A percentile compares a stretch with the other conserved stretches of the same genome.
Evolutionary conservation across 2,113 vertebrate genomes (phyloP).

Genomic region (Dinomys branickii): DNA sequence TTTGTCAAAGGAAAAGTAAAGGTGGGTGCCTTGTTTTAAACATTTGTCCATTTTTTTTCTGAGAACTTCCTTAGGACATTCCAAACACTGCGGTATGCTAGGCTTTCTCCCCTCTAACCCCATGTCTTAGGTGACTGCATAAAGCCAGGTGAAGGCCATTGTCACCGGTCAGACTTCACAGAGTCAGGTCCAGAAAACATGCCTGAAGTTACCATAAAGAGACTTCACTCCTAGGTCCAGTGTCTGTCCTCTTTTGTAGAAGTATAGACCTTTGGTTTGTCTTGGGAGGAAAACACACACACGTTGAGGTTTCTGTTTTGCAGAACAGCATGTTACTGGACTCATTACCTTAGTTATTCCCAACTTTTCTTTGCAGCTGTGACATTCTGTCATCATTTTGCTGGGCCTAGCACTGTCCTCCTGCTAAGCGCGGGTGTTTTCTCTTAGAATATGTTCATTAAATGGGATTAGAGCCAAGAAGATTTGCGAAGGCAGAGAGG

Average conservation of each 20-base stretch:
- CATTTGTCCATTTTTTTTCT: rapidly evolving
- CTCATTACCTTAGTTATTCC: background rate
- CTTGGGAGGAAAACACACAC: too few relatives aligned
- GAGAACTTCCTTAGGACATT: rapidly evolving
- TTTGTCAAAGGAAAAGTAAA: constrained; percentile 98
- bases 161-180: background rate
- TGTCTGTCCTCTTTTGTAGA: background rate
- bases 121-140: background rate
- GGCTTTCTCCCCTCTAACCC: background rate
- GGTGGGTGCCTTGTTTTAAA: constrained; percentile 83
- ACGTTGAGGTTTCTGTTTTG: background rate
- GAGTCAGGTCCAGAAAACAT: background rate
- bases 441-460: constrained; percentile 11
- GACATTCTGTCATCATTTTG: background rate
- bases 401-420: background rate
- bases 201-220: background rate
- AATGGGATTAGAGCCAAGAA: background rate
- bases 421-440: background rate
- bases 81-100: background rate
- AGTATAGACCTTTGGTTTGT: background rate
- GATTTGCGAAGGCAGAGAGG: background rate
- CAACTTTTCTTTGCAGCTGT: background rate
- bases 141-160: background rate
- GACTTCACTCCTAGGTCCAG: background rate
- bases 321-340: background rate